Evolutionary conservation across 1,140 invertebrate genomes (phyloP).

Genomic region (Heliconius eleuchia): DNA sequence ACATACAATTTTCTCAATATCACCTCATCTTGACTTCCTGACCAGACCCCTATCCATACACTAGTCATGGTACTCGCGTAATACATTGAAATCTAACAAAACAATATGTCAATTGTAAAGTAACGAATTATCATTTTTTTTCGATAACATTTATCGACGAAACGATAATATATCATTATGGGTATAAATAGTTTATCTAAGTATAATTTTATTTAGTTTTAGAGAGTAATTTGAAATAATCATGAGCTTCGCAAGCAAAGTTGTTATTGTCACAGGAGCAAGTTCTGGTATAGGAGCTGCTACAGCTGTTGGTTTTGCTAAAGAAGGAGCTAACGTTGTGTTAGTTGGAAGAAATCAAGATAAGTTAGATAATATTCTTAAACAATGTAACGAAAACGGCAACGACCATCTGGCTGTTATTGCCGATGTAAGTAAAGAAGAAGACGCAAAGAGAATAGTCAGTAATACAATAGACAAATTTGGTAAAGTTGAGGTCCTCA

Average conservation of each 20-base stretch:
- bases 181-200: background rate
- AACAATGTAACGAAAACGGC: slow-evolving; percentile 81
- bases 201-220: background rate
- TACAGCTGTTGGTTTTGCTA: slow-evolving; percentile 87
- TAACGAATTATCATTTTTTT: too few species aligned
- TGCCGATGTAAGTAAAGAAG: slow-evolving; percentile 85
- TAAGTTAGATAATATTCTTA: slow-evolving; percentile 77
- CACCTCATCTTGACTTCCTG: too few species aligned
- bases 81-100: too few species aligned
- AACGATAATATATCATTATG: background rate
- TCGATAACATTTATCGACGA: too few species aligned
- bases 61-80: too few species aligned
- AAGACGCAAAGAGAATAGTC: slow-evolving; percentile 83
- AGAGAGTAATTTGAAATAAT: background rate
- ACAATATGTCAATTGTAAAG: too few species aligned
- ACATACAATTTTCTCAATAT: too few species aligned
- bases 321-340: slow-evolving; percentile 85
- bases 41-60: too few species aligned
- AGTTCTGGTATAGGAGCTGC: slow-evolving; percentile 92
- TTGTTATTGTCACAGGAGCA: slow-evolving; percentile 85
- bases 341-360: slow-evolving; percentile 88
- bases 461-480: slow-evolving; percentile 61
- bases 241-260: slow-evolving; percentile 45
- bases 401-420: slow-evolving; percentile 78
- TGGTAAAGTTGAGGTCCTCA: slow-evolving; percentile 47